A percentile compares a stretch with the other conserved stretches of the same genome.
phyloP scores from a whole-genome alignment of 2,113 vertebrate genomes.

The Heterotilapia buettikoferi region DNA sequence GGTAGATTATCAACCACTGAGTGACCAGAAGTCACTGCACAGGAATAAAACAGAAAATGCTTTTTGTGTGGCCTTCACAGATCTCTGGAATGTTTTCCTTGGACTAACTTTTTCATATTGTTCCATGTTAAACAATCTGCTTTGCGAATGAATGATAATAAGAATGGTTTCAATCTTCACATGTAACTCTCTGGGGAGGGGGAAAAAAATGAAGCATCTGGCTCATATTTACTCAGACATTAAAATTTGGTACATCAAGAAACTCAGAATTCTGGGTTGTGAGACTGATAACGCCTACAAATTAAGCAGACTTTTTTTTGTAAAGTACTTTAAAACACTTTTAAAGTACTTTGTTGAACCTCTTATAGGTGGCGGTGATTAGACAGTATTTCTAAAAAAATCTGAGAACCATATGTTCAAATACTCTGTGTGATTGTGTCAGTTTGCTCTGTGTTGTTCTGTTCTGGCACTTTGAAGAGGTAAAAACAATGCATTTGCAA shows the following conservation, averaged over 20 bases:
- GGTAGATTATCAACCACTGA: not conserved
- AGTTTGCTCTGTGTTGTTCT: not conserved
- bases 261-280: not conserved
- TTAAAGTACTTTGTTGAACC: not conserved
- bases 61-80: not conserved
- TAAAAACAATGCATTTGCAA: constrained; percentile 15
- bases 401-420: not conserved
- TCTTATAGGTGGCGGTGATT: not conserved
- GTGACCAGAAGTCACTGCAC: not conserved
- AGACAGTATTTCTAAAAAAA: not conserved
- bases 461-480: not conserved
- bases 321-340: not conserved
- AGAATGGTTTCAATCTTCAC: not conserved
- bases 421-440: not conserved
- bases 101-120: not conserved
- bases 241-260: not conserved
- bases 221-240: not conserved
- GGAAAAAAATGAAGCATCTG: not conserved
- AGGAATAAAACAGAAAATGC: not conserved
- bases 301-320: not conserved
- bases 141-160: not conserved
- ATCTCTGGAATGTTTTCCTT: not conserved
- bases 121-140: not conserved
- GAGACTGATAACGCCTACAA: not conserved
- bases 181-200: not conserved